Conservation (phyloP, 2,888 invertebrate genomes). For the Pseudoips prasinana region DNA sequence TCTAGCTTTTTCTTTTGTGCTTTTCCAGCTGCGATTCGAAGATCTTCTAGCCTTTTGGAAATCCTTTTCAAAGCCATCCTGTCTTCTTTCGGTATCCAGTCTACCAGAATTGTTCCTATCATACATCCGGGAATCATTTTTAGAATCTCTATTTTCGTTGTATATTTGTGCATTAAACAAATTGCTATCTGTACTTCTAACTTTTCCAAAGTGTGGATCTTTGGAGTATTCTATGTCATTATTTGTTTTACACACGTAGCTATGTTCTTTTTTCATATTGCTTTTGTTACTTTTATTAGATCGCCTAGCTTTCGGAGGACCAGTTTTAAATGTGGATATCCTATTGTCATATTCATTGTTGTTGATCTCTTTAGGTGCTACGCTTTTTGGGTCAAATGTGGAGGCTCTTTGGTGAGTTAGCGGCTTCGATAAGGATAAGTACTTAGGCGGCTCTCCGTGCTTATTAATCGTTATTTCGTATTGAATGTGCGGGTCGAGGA, state of each 20-base stretch:
- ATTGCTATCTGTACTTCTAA: constrained; percentile 36
- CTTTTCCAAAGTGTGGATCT: constrained; percentile 62
- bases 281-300: constrained; percentile 55
- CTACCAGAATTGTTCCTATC: constrained; percentile 59
- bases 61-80: constrained; percentile 30
- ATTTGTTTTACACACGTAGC: constrained; percentile 59
- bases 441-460: constrained; percentile 77
- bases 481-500: constrained; percentile 78
- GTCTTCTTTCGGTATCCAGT: constrained; percentile 33
- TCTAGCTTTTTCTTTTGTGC: constrained; percentile 42
- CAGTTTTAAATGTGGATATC: constrained; percentile 61
- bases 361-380: constrained; percentile 56
- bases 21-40: constrained; percentile 48
- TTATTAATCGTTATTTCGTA: constrained; percentile 80
- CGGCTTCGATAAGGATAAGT: constrained; percentile 77
- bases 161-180: constrained; percentile 43
- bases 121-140: constrained; percentile 51
- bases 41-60: constrained; percentile 42
- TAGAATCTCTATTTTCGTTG: constrained; percentile 51
- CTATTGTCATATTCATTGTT: constrained; percentile 54
- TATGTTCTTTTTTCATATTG: constrained; percentile 40
- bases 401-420: constrained; percentile 77
- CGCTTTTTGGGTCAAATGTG: constrained; percentile 62
- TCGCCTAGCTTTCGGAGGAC: constrained; percentile 52
- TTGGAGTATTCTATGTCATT: constrained; percentile 69